Base-by-base conservation (phyloP, 2,888 invertebrate genomes). In the Yponomeuta cagnagella region DNA sequence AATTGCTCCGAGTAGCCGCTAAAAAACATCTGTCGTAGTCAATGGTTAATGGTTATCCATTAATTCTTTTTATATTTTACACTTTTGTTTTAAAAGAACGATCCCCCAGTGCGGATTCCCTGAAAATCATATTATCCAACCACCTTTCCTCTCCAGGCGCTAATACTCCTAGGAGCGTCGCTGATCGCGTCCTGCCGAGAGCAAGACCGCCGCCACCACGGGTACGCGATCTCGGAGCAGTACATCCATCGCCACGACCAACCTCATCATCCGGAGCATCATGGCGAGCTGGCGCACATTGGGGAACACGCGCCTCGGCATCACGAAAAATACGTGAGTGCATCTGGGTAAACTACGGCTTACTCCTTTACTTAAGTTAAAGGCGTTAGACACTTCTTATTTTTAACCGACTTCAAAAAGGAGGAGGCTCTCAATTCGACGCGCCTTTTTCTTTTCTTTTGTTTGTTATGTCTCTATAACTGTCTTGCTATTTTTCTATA, bases 311-410 rank as follows among this genome's bases (percentile, higher is more conserved):
- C 77, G 74, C 85, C 84, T 33, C 87, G 85, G 80, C 83, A 88
- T 86, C 89, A 88, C 84, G 88, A 85, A 73, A 83, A 79, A 86
- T 90, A 91, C 82, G 92, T 91, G 76, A 84, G 88, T 79, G 37
- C 58, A 65, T 64, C 9, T 8, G 8, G 43, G 5, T 8, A 8
- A 43, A 43, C 8, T 43, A 43, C 43, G 5, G 43, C 43, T 37
- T 4, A 5, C 37, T 3, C 1, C 43, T 43, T 8, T 43, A 23
- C 23, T 23, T 23, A 23, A 23, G 23, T 23, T 23, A 23, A 23
- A 23, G 23, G 23, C 23, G 23, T 6, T 43, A 8, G 43, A 43
- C 43, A 43, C 43, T 43, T 43, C 43, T 8, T 8, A 6, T 8
- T 43, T 8, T 23, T 23, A 23, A 23, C 23, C 23, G 23, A 23